Percentiles rank a stretch among this genome's conserved stretches.
phyloP scores from a whole-genome alignment of 2,888 invertebrate genomes.

The Lycophotia porphyrea region DNA sequence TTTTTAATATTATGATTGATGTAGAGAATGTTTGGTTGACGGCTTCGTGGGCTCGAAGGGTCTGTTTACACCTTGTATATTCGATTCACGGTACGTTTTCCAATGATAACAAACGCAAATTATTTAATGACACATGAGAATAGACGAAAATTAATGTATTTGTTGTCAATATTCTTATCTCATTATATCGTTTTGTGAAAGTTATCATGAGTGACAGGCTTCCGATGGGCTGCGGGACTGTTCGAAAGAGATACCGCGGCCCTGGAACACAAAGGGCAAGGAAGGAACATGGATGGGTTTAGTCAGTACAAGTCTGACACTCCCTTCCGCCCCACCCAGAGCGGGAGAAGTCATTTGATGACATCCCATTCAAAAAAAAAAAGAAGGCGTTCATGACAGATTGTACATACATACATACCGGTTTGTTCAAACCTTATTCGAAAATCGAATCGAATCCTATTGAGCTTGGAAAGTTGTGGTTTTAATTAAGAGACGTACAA shows the following conservation, averaged over 20 bases:
- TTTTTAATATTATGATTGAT: no score
- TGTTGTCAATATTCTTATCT: neutral
- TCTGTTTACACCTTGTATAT: neutral
- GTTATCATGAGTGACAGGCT: neutral
- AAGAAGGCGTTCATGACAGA: no score
- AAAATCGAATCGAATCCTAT: constrained; percentile 18
- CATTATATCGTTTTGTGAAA: neutral
- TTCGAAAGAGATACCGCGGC: no score
- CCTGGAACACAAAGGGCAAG: no score
- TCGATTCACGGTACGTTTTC: neutral
- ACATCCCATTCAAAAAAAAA: no score
- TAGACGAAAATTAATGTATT: neutral
- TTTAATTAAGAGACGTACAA: constrained; percentile 3
- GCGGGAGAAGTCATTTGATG: no score
- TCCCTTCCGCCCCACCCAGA: no score
- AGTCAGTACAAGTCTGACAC: no score
- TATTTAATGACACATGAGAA: neutral
- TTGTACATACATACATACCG: no score
- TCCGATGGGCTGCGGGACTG: no score
- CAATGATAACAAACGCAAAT: neutral
- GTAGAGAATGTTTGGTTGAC: neutral
- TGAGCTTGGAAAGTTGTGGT: constrained; percentile 9
- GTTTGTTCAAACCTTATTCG: no score
- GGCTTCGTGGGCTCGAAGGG: neutral
- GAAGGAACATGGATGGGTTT: no score